A percentile compares a stretch with the other conserved stretches of the same genome.
phyloP scores from a whole-genome alignment of 2,113 vertebrate genomes.

The Nettapus auritus region DNA sequence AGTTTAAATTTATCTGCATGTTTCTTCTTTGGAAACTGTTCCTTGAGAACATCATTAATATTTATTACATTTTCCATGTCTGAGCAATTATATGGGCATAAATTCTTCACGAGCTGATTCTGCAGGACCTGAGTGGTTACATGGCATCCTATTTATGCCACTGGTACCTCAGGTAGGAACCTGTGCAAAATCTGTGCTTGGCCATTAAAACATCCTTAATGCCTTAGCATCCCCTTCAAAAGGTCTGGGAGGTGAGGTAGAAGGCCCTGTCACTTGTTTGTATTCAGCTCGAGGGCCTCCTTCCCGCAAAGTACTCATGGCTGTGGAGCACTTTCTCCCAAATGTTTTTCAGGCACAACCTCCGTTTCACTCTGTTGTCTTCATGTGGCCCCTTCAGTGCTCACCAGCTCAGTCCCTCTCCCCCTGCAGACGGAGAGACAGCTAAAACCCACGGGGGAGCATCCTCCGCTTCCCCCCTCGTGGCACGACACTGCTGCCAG shows the following conservation, averaged over 20 bases:
- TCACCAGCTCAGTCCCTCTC: background rate
- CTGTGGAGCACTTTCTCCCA: too few species aligned
- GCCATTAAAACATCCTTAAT: background rate
- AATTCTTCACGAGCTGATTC: constrained; percentile 59
- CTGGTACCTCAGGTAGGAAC: background rate
- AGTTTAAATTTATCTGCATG: constrained; percentile 55
- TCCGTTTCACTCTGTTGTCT: background rate
- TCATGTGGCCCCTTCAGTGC: background rate
- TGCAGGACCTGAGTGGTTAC: constrained; percentile 32
- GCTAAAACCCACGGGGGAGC: accelerated
- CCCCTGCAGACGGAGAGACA: background rate
- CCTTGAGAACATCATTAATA: constrained; percentile 67
- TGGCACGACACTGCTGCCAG: background rate
- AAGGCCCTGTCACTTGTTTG: background rate
- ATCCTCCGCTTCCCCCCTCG: accelerated
- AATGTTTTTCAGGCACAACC: background rate
- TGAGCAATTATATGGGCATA: constrained; percentile 54
- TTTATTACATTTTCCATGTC: constrained; percentile 65
- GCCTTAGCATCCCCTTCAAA: background rate
- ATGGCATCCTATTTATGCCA: constrained; percentile 6
- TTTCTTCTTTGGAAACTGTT: constrained; percentile 58
- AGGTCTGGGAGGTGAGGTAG: background rate
- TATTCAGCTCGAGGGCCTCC: background rate
- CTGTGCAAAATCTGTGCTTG: background rate
- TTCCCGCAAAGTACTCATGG: background rate